A percentile compares a stretch with the other conserved stretches of the same genome.
Evolutionary conservation across 2,888 invertebrate genomes (phyloP).

Genomic region (Neoascia interrupta): DNA sequence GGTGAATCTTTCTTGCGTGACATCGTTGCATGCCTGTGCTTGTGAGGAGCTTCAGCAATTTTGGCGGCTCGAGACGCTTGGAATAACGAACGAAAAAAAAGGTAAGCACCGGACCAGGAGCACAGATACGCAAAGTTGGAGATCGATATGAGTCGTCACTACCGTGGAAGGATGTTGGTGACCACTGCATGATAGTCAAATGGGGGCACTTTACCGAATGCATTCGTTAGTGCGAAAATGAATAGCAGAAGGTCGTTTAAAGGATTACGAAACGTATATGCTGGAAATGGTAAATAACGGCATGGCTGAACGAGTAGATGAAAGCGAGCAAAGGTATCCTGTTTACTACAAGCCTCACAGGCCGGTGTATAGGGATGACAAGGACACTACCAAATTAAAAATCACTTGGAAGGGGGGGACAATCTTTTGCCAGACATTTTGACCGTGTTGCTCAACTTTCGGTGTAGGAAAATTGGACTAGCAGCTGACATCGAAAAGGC

Average conservation of each 20-base stretch:
- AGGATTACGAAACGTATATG: conserved; percentile 7
- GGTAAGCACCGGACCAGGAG: not conserved
- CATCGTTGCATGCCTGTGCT: not conserved
- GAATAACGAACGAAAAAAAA: conserved; percentile 5
- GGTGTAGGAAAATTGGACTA: conserved; percentile 46
- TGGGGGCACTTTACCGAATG: conserved; percentile 18
- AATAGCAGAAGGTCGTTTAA: conserved; percentile 5
- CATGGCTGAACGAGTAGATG: conserved; percentile 2
- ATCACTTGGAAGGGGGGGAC: conserved; percentile 69
- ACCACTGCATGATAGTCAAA: conserved; percentile 9
- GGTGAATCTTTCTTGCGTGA: not conserved
- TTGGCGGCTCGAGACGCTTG: conserved; percentile 13
- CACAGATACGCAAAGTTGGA: conserved; percentile 13
- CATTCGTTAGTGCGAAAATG: conserved; percentile 16
- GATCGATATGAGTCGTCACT: conserved; percentile 18
- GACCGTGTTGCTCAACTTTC: conserved; percentile 32
- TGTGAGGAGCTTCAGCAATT: conserved; percentile 15
- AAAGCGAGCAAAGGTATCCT: not conserved
- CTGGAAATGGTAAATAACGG: not conserved
- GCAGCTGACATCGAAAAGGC: too few species aligned
- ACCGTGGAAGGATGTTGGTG: conserved; percentile 2
- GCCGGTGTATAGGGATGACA: conserved; percentile 14
- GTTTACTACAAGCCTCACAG: conserved; percentile 15
- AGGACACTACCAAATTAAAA: conserved; percentile 60
- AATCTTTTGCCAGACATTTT: conserved; percentile 67